Base-by-base conservation (phyloP, 2,888 invertebrate genomes). In the Polymixis flavicincta region DNA sequence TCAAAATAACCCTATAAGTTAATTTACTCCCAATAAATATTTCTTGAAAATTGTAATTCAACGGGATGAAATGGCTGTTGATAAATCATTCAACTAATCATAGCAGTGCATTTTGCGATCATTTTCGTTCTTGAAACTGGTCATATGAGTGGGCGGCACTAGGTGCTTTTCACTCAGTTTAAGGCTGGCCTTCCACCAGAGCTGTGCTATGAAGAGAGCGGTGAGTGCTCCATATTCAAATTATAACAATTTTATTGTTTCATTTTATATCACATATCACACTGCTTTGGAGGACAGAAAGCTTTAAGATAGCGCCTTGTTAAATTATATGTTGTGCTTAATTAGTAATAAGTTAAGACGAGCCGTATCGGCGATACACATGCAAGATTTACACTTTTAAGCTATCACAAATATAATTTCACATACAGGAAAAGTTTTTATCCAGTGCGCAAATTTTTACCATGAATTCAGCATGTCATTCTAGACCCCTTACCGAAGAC, bases 351-450 rank as follows among this genome's bases (percentile, higher is more conserved):
- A 59, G 1, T 64, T 42, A 76, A 14, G 5, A n/a, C 37, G n/a
- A 63, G 55, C 5, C 11, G 32, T 72, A 11, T 2, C 9, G 61
- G 54, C 37, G 48, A 55, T 64, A 14, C 42, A 50, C 14, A 50
- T n/a, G 48, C 52, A 45, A n/a, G 11, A 17, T 22, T 37, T 28
- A 74, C 48, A 61, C 11, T 57, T 48, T 8, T n/a, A 74, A 45
- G 14, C 17, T 28, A 74, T 63, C 74, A 73, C 25, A 74, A 59
- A 37, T 17, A 57, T 25, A 55, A 75, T 71, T 50, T 50, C 11
- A 22, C 72, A 72, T 50, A n/a, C n/a, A n/a, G n/a, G n/a, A n/a
- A n/a, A n/a, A n/a, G n/a, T n/a, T n/a, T n/a, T n/a, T n/a, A n/a
- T n/a, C n/a, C n/a, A n/a, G n/a, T n/a, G n/a, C n/a, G n/a, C n/a